Conservation (phyloP, 1,140 invertebrate genomes). For the Centruroides vittatus region DNA sequence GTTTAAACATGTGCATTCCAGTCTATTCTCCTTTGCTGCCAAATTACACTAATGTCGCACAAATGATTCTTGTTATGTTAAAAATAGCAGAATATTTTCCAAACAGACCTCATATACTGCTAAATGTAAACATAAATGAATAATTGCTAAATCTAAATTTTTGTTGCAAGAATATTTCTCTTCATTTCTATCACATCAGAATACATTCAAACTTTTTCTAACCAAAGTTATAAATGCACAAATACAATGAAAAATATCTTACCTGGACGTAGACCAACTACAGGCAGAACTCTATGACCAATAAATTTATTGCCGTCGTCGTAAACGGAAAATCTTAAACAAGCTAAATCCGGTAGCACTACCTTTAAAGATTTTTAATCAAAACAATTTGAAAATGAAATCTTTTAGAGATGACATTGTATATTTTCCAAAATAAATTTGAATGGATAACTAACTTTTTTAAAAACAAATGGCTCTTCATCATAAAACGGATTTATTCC, state of each 20-base stretch:
- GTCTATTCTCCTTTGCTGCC: too few relatives aligned
- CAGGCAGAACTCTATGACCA: slow-evolving; percentile 88
- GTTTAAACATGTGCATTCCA: too few relatives aligned
- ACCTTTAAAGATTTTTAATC: slow-evolving; percentile 42
- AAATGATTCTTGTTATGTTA: too few relatives aligned
- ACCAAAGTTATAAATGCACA: neutral
- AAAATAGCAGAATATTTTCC: too few relatives aligned
- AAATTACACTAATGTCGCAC: too few relatives aligned
- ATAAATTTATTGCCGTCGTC: slow-evolving; percentile 88
- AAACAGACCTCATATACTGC: too few relatives aligned
- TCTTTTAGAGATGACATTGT: neutral
- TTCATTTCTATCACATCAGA: too few relatives aligned
- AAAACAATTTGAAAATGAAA: neutral
- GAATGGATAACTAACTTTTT: slow-evolving; percentile 52
- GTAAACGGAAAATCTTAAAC: slow-evolving; percentile 86
- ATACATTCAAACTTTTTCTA: too few relatives aligned
- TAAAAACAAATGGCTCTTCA: slow-evolving; percentile 95
- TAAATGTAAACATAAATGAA: too few relatives aligned
- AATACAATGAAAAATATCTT: slow-evolving; percentile 6
- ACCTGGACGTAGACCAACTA: slow-evolving; percentile 89
- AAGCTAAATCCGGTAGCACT: slow-evolving; percentile 91
- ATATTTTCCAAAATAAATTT: neutral
- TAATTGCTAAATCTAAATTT: too few relatives aligned
- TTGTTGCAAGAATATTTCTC: too few relatives aligned
- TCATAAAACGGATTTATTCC: slow-evolving; percentile 93